Percentiles rank a stretch among this genome's conserved stretches.
Evolutionary conservation across 1,140 invertebrate genomes (phyloP).

Genomic region (Laupala kohalensis): DNA sequence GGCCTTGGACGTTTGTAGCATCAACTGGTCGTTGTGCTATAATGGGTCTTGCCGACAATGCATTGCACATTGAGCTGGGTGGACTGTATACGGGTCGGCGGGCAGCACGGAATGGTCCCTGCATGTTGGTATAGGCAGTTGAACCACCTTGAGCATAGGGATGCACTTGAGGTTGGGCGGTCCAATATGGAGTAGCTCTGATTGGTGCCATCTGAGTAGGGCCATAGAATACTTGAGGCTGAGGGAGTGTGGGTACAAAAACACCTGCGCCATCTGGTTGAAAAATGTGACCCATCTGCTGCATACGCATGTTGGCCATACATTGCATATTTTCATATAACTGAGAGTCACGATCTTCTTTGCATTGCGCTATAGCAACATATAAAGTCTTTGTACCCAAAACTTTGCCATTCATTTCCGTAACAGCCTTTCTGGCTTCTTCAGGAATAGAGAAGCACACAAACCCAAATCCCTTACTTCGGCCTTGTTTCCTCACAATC

Average conservation of each 20-base stretch:
- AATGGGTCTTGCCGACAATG: conserved; percentile 67
- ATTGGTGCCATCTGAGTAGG: conserved; percentile 78
- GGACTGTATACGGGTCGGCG: conserved; percentile 46
- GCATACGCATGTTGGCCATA: conserved; percentile 90
- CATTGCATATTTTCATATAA: conserved; percentile 96
- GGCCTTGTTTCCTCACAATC: conserved; percentile 86
- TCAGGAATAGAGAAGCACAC: conserved; percentile 98
- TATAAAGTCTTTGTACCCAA: conserved; percentile 94
- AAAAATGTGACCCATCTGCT: conserved; percentile 78
- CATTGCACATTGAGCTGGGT: conserved; percentile 52
- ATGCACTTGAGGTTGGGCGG: conserved; percentile 61
- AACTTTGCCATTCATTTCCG: conserved; percentile 97
- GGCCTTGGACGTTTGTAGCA: conserved; percentile 30
- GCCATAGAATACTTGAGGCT: conserved; percentile 75
- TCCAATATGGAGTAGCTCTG: conserved; percentile 77
- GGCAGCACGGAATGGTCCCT: conserved; percentile 38
- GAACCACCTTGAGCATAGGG: conserved; percentile 54
- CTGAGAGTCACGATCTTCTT: conserved; percentile 96
- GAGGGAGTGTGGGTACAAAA: conserved; percentile 82
- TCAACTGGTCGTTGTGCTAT: conserved; percentile 55
- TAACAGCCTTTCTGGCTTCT: conserved; percentile 98
- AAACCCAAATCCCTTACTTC: conserved; percentile 97
- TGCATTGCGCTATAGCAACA: conserved; percentile 94
- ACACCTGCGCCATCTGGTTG: conserved; percentile 67
- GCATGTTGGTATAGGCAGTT: conserved; percentile 53